These are phyloP conservation scores for Drosophila meridiana DNA, from an alignment of 2,888 invertebrate species.

Conservation along the genomic window DNA sequence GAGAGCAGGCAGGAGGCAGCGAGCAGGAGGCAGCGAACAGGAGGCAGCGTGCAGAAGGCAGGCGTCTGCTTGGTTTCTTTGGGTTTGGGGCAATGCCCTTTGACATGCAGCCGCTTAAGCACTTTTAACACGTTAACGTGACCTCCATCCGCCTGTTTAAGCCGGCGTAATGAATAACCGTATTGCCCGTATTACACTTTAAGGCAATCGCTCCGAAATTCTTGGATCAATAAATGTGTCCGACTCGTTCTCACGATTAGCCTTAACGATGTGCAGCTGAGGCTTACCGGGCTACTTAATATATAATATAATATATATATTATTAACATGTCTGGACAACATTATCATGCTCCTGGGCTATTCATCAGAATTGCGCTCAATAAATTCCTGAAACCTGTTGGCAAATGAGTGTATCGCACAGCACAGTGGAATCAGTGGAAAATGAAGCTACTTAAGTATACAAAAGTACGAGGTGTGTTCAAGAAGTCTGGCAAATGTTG, in stretches of 20 bases:
- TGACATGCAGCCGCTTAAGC: slow-evolving; percentile 48
- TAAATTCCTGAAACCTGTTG: slow-evolving; percentile 7
- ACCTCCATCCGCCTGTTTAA: slow-evolving; percentile 12
- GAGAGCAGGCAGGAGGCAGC: background rate
- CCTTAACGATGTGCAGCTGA: background rate
- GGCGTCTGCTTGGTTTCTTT: background rate
- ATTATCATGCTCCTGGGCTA: slow-evolving; percentile 27
- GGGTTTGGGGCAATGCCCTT: slow-evolving; percentile 36
- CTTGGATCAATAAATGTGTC: slow-evolving; percentile 37
- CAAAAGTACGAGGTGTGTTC: background rate
- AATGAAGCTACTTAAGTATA: background rate
- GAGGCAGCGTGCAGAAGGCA: background rate
- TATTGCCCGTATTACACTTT: slow-evolving; percentile 4
- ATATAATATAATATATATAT: background rate
- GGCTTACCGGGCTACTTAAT: background rate
- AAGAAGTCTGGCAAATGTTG: background rate
- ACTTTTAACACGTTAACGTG: slow-evolving; percentile 73
- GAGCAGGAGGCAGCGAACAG: background rate
- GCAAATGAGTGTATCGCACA: slow-evolving; percentile 3
- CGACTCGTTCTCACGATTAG: slow-evolving; percentile 15
- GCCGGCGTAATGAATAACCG: slow-evolving; percentile 8
- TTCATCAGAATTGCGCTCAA: slow-evolving; percentile 17
- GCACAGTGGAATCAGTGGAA: background rate
- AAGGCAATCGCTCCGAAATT: slow-evolving; percentile 13
- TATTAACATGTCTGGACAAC: slow-evolving; percentile 31